Base-by-base conservation (phyloP, 2,113 vertebrate genomes). In the Datnioides undecimradiatus region DNA sequence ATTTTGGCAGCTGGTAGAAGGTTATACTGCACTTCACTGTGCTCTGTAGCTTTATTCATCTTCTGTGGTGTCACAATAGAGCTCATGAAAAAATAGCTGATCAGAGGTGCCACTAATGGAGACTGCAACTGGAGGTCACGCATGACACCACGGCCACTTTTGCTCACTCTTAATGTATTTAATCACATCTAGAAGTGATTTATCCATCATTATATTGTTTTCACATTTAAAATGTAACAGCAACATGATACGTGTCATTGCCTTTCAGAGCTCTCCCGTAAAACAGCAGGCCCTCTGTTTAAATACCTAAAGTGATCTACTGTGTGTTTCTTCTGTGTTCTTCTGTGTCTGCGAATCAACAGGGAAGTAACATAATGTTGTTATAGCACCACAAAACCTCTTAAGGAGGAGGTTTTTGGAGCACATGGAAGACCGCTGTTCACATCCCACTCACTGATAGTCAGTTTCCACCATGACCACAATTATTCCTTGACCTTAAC, bases 1-100 rank as follows among this genome's bases (percentile, higher is more conserved):
- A 10, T 73, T 81, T 63, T 68, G 48, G 27, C 67, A 75, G 80
- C 49, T 70, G 51, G 74, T 72, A 23, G 41, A 73, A 25, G 51
- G 10, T 58, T 58, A 8, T 34, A 34, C 40, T 55, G 49, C n/a
- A 38, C 29, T 27, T 64, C 48, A 11, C 29, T 63, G 64, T 60
- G 25, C 67, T 59, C 4, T 10, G 6, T 33, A 6, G 31, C 68
- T 69, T 74, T 54, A 60, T 79, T 76, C 1, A n/a, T 55, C 46
- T 72, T 73, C 63, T 55, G 11, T 51, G 31, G 25, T 78, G 48
- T 82, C 36, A 51, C 36, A 36, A 1, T 38, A 31, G 48, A 29
- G 63, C 21, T 58, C 58, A 45, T 36, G 43, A 33, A 57, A 13
- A 57, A 62, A 43, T 33, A 9, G 49, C 17, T 46, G 8, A 65